Conservation (phyloP, 2,888 invertebrate genomes). For the Zhuqinia jingwanae region DNA sequence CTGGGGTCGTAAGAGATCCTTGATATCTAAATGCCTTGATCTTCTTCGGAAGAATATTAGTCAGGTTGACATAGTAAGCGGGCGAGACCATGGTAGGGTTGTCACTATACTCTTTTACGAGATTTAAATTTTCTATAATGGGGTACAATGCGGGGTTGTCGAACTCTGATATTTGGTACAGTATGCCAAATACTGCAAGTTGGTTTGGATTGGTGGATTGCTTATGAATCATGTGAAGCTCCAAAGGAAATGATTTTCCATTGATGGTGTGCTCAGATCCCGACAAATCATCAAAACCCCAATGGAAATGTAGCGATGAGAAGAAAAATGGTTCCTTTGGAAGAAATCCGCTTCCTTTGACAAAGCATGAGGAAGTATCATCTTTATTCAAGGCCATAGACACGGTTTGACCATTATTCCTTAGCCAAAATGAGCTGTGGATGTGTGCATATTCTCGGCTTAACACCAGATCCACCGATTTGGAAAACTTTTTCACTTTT, state of each 20-base stretch:
- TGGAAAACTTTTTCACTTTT: slow-evolving; percentile 21
- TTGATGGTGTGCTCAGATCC: slow-evolving; percentile 65
- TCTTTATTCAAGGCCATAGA: slow-evolving; percentile 47
- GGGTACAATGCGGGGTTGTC: slow-evolving; percentile 67
- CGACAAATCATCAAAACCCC: slow-evolving; percentile 59
- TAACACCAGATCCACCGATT: slow-evolving; percentile 48
- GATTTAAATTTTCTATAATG: slow-evolving; percentile 55
- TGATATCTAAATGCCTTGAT: slow-evolving; percentile 69
- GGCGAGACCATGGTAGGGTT: neutral
- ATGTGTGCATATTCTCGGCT: slow-evolving; percentile 37
- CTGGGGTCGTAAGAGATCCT: slow-evolving; percentile 72
- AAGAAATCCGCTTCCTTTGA: slow-evolving; percentile 65
- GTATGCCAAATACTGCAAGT: slow-evolving; percentile 64
- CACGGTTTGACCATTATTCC: slow-evolving; percentile 61
- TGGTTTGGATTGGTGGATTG: slow-evolving; percentile 55
- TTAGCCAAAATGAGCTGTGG: slow-evolving; percentile 50
- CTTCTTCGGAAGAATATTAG: slow-evolving; percentile 61
- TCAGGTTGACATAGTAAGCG: slow-evolving; percentile 46
- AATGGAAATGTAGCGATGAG: slow-evolving; percentile 65
- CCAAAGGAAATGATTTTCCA: slow-evolving; percentile 57
- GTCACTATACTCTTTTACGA: slow-evolving; percentile 20
- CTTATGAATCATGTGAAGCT: slow-evolving; percentile 71
- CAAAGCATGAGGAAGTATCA: slow-evolving; percentile 53
- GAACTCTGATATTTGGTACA: slow-evolving; percentile 54
- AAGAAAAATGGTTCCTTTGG: slow-evolving; percentile 60